Percentiles rank a stretch among this genome's conserved stretches.
Evolutionary conservation across 2,888 invertebrate species (phyloP).

Genomic region (Conchocele bisecta): DNA sequence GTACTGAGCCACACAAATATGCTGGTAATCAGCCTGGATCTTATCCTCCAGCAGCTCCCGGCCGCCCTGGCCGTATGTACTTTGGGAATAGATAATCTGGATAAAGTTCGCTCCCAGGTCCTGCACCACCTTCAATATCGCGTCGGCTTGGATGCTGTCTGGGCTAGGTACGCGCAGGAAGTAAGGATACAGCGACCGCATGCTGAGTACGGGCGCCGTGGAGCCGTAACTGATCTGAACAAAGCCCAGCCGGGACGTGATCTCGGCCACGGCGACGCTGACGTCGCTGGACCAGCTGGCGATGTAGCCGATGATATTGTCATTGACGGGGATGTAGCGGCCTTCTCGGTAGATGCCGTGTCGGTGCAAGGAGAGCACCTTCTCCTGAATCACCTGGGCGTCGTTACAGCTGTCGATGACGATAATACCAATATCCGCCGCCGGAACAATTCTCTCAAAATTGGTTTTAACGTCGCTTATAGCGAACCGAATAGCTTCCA

Average conservation of each 20-base stretch:
- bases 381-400: constrained; percentile 51
- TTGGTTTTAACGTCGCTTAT: constrained; percentile 31
- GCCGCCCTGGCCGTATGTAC: constrained; percentile 59
- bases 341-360: constrained; percentile 44
- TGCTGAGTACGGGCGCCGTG: constrained; percentile 55
- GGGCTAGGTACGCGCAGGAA: constrained; percentile 56
- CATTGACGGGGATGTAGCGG: constrained; percentile 29
- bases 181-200: constrained; percentile 44
- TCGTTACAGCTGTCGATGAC: constrained; percentile 66
- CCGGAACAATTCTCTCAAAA: constrained; percentile 10
- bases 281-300: constrained; percentile 57
- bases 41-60: constrained; percentile 18
- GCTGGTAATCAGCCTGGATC: background rate
- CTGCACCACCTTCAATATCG: constrained; percentile 51
- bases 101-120: constrained; percentile 45
- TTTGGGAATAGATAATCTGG: constrained; percentile 58
- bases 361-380: constrained; percentile 50
- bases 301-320: constrained; percentile 59
- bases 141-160: constrained; percentile 51
- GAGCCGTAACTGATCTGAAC: constrained; percentile 58
- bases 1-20: constrained; percentile 52
- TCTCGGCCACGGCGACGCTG: constrained; percentile 48
- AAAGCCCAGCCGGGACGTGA: constrained; percentile 44
- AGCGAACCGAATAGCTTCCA: constrained; percentile 53
- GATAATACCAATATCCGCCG: constrained; percentile 51